A percentile compares a stretch with the other conserved stretches of the same genome.
Evolutionary conservation across 2,113 vertebrate species (phyloP).

Genomic region (Stigmatopora argus): DNA sequence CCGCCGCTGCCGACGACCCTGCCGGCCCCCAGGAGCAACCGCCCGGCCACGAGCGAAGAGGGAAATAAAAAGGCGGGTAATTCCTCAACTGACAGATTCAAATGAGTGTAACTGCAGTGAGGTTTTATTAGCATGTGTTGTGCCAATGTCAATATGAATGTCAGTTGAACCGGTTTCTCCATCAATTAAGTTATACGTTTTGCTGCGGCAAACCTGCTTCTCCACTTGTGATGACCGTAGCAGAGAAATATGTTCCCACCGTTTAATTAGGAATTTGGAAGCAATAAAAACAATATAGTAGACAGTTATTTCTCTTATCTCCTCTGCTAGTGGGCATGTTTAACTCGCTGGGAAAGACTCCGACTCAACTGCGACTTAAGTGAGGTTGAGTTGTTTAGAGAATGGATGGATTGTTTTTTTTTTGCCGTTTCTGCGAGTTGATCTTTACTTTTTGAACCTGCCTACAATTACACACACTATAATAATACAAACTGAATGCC

Average conservation of each 20-base stretch:
- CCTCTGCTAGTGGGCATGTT: too few species aligned
- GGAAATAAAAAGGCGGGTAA: background rate
- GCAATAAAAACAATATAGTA: background rate
- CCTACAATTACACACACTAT: too few species aligned
- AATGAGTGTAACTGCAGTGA: background rate
- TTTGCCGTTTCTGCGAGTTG: too few species aligned
- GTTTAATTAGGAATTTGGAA: background rate
- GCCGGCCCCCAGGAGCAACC: conserved; percentile 14
- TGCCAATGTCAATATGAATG: conserved; percentile 25
- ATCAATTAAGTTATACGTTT: conserved; percentile 13
- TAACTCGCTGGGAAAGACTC: too few species aligned
- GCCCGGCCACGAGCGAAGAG: conserved; percentile 26
- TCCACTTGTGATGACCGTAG: background rate
- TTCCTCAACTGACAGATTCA: conserved; percentile 1
- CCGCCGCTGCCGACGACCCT: conserved; percentile 24
- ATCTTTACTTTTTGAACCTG: too few species aligned
- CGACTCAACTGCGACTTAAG: too few species aligned
- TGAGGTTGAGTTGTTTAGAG: too few species aligned
- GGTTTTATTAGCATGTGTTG: conserved; percentile 1
- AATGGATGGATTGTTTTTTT: too few species aligned
- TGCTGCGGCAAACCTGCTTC: conserved; percentile 11
- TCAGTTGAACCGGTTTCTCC: conserved; percentile 61
- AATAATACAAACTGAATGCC: too few species aligned
- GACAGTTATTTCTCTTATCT: background rate
- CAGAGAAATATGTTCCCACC: background rate